Evolutionary conservation across 2,113 vertebrate genomes (phyloP).

Genomic region (Burhinus bistriatus): DNA sequence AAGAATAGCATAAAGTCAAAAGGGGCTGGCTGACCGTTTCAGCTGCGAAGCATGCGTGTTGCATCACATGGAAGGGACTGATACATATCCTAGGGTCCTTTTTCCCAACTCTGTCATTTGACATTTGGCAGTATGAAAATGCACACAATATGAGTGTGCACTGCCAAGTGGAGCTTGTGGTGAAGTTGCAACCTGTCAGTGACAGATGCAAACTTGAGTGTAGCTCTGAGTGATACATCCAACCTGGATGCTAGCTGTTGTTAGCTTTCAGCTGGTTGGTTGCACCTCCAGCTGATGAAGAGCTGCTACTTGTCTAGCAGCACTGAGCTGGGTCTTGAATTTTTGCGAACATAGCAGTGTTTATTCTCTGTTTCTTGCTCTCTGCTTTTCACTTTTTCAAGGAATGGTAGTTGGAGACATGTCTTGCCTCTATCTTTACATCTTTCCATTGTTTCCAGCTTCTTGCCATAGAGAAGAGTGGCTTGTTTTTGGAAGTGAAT

Average conservation of each 20-base stretch:
- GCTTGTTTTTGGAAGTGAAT: not conserved
- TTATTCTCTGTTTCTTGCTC: not conserved
- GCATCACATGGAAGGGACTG: accelerated
- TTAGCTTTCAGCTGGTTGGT: not conserved
- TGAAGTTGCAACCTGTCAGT: not conserved
- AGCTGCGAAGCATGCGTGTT: not conserved
- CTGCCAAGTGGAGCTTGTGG: not conserved
- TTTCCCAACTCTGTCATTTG: not conserved
- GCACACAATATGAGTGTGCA: accelerated
- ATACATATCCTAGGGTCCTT: not conserved
- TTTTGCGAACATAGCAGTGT: not conserved
- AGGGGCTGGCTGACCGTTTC: not conserved
- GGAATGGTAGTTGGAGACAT: not conserved
- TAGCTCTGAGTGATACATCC: not conserved
- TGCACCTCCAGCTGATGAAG: not conserved
- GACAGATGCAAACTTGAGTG: not conserved
- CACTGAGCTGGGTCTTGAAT: not conserved
- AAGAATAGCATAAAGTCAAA: not conserved
- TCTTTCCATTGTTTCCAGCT: not conserved
- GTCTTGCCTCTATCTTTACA: not conserved
- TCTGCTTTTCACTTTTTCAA: not conserved
- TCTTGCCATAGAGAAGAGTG: not conserved
- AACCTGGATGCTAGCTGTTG: accelerated
- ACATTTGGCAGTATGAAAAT: not conserved
- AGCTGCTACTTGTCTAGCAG: not conserved